Base-by-base conservation (phyloP, 2,113 vertebrate genomes). In the Nothobranchius kuhntae region DNA sequence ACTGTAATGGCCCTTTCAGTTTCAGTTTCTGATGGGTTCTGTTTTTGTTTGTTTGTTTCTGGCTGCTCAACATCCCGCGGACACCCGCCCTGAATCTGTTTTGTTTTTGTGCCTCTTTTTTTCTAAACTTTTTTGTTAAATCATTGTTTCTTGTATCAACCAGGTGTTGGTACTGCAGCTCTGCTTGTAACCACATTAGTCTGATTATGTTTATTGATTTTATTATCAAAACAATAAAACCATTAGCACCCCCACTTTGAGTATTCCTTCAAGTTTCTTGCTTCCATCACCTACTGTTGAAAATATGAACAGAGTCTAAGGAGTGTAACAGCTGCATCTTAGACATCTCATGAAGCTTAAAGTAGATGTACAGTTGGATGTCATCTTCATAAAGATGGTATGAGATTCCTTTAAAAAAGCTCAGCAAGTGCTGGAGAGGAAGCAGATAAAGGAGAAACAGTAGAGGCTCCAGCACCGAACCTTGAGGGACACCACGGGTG, bases 111-210 rank as follows among this genome's bases (percentile, higher is more conserved):
- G 78, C 83, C 90, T 89, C 84, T 42, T 81, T 66, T 61, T 83
- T 53, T 73, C 3, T 13, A 12, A 42, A 42, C 68, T 53, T 52
- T 84, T 79, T 80, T 71, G 78, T 68, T 69, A 78, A 79, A 85
- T 82, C 54, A 71, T 84, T 86, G 9, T 91, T 83, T 89, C 80
- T 85, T 78, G 92, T 92, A 88, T 92, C 91, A 91, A 85, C 91
- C 88, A 47, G 85, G 91, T 84, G 92, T 93, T 94, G 92, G 78
- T 93, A 91, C 89, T 80, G 78, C 91, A 89, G 71, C 87, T 92
- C 87, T 92, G 91, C 92, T 94, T 94, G 93, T 94, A 94, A 92
- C 87, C 89, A 92, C 82, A 84, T 89, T 92, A 92, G 91, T 94
- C 89, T 90, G 84, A 91, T 93, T 91, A 88, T 90, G 87, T 92